Evolutionary conservation across 2,888 invertebrate genomes (phyloP), one percentile per base, ranked within the genome.

Genomic region (Phaedon cochleariae): DNA sequence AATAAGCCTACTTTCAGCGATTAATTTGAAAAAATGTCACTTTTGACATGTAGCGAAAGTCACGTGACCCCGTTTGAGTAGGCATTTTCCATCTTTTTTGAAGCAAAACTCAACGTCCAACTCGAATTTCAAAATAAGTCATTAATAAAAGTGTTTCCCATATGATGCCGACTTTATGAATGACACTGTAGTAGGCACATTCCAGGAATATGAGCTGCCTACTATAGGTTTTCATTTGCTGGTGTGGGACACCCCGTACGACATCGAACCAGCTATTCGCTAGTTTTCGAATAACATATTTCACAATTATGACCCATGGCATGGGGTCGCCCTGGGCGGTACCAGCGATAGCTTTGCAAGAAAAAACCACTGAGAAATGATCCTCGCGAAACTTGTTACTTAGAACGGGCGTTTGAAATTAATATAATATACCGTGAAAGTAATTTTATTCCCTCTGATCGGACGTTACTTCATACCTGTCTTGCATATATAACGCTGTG

Each of bases 271-370:
- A 57, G 26, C 22, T 31, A 55, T 55, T 55, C 55, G 55, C 55
- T 41, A 45, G 57, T 45, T 57, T 57, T 57, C 57, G 29, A 57
- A 57, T 57, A 61, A 62, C 62, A 65, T 60, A 49, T 65, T 62
- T 65, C 62, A 62, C 65, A 58, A 53, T 62, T 65, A 57, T 65
- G 65, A 65, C 65, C 65, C 65, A 52, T 61, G 65, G 62, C 65
- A 65, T 65, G 65, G 65, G 65, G 65, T 65, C 65, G 57, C 64
- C 64, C 46, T 65, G 65, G 65, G 65, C 65, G 65, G 62, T 65
- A 62, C 65, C 41, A 41, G n/a, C 41, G 41, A 7, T 15, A 10
- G 7, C 7, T 15, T 15, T 15, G 41, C 3, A 15, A 15, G 12
- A 21, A 65, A 62, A 62, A 65, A 62, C 52, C 45, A 17, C 17